A percentile compares a stretch with the other conserved stretches of the same genome.
Conservation (phyloP, 2,888 invertebrate genomes). For the Diaperis boleti region DNA sequence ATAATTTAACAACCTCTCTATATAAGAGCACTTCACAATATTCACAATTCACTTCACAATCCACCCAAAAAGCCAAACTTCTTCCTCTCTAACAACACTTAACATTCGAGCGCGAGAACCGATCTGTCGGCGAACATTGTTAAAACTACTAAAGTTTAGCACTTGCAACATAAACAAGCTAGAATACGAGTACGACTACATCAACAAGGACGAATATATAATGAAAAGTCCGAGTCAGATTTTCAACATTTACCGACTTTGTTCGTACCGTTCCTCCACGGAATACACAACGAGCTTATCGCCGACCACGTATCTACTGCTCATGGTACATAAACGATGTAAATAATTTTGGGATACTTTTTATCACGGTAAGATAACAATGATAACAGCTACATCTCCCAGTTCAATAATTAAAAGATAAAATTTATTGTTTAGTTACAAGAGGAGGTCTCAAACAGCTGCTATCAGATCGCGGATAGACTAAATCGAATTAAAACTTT, state of each 20-base stretch:
- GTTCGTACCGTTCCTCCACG: constrained; percentile 19
- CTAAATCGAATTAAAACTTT: too few species aligned
- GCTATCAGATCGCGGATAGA: too few species aligned
- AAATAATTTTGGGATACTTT: constrained; percentile 31
- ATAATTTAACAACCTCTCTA: not conserved
- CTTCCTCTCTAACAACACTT: too few species aligned
- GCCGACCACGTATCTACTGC: constrained; percentile 24
- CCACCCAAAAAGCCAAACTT: too few species aligned
- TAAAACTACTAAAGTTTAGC: constrained; percentile 44
- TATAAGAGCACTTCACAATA: not conserved
- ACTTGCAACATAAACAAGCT: constrained; percentile 36
- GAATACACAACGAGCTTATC: constrained; percentile 22
- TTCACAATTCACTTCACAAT: not conserved
- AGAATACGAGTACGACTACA: constrained; percentile 32
- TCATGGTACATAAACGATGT: constrained; percentile 22
- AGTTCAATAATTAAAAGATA: not conserved
- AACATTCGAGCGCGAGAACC: constrained; percentile 24
- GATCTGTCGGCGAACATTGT: constrained; percentile 42
- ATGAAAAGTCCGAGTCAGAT: constrained; percentile 34
- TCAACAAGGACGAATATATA: constrained; percentile 41
- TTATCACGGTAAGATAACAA: constrained; percentile 13
- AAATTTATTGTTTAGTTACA: too few species aligned
- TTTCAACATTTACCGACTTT: constrained; percentile 32
- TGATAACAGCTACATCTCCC: constrained; percentile 4
- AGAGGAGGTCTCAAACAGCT: too few species aligned